Conservation (phyloP, 2,797 vertebrate genomes). For the Diglossa cyanea region DNA sequence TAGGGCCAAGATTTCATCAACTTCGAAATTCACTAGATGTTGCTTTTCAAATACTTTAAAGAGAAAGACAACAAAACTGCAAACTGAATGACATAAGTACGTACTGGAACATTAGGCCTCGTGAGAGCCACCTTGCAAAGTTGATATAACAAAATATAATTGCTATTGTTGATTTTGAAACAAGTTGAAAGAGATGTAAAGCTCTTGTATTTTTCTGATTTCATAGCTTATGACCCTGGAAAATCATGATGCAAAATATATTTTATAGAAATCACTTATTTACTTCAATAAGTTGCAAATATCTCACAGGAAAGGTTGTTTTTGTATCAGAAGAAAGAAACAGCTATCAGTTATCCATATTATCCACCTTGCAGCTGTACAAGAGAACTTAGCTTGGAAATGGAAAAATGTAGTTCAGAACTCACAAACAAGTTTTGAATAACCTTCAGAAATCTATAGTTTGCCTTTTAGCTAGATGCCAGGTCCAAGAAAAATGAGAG, state of each 20-base stretch:
- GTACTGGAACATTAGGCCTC: not conserved
- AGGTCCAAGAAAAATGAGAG: not conserved
- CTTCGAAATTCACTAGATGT: not conserved
- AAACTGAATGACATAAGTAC: not conserved
- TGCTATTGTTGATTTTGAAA: not conserved
- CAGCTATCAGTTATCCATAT: not conserved
- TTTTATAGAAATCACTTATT: not conserved
- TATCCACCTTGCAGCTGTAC: not conserved
- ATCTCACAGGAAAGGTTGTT: not conserved
- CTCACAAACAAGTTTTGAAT: not conserved
- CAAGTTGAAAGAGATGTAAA: not conserved
- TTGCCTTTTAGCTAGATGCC: not conserved
- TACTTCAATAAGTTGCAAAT: not conserved
- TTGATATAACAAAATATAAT: not conserved
- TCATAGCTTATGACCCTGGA: not conserved
- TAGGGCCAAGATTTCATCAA: not conserved
- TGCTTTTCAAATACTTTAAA: not conserved
- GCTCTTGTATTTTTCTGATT: not conserved
- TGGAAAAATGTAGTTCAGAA: not conserved
- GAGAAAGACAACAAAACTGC: not conserved
- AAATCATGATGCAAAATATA: not conserved
- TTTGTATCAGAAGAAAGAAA: not conserved
- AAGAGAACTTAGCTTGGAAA: not conserved
- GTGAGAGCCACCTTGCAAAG: not conserved
- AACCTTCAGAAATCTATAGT: constrained; percentile 1